Evolutionary conservation across 2,888 invertebrate species (phyloP).

Genomic region (Altica lythri): DNA sequence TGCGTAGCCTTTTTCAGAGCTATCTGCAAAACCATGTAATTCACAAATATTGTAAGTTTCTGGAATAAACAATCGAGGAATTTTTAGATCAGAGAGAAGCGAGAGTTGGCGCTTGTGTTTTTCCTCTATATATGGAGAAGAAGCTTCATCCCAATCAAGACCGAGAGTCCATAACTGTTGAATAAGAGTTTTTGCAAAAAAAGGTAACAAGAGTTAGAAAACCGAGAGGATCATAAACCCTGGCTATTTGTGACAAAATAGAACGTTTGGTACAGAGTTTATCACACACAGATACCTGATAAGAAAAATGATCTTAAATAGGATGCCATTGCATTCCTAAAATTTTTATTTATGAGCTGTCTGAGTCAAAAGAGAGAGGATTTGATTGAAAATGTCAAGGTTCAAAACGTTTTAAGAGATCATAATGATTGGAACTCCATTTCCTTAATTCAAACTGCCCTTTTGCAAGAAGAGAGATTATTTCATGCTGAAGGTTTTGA

Average conservation of each 20-base stretch:
- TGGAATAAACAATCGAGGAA: background rate
- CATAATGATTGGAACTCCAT: constrained; percentile 14
- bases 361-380: constrained; percentile 8
- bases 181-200: constrained; percentile 8
- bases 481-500: background rate
- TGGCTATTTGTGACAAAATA: constrained; percentile 9
- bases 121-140: background rate
- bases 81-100: background rate
- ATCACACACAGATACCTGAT: background rate
- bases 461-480: background rate
- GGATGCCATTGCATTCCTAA: constrained; percentile 17
- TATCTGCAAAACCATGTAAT: constrained; percentile 17
- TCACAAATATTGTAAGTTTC: background rate
- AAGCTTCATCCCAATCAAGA: constrained; percentile 5
- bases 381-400: background rate
- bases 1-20: constrained; percentile 5
- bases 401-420: background rate
- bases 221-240: constrained; percentile 12
- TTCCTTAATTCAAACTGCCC: constrained; percentile 13
- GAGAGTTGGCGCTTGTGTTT: background rate
- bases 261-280: constrained; percentile 11
- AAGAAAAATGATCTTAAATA: constrained; percentile 6
- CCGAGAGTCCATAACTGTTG: constrained; percentile 4
- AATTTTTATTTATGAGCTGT: background rate
- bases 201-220: constrained; percentile 6